Evolutionary conservation across 1,140 invertebrate genomes (phyloP).

Genomic region (Protaetia brevitarsis): DNA sequence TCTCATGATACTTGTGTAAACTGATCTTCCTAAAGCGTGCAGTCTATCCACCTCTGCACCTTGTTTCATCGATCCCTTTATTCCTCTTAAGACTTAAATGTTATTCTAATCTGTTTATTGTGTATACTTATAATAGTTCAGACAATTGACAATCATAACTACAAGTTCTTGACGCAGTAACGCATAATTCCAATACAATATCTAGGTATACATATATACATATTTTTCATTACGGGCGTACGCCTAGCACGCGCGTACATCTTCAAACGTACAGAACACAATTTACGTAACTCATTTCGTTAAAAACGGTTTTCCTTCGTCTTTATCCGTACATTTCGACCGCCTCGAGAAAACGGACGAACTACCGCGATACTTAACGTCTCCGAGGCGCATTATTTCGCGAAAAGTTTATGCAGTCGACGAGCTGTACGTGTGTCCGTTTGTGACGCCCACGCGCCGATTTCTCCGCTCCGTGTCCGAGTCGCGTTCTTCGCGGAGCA

Average conservation of each 20-base stretch:
- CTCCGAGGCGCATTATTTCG: background rate
- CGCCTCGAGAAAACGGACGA: background rate
- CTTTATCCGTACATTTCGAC: background rate
- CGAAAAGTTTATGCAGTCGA: slow-evolving; percentile 9
- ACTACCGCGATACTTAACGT: slow-evolving; percentile 5
- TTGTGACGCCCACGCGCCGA: slow-evolving; percentile 4
- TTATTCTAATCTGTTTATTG: no score
- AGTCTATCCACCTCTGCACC: no score
- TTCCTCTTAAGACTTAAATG: no score
- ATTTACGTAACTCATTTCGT: background rate
- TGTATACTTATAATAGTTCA: no score
- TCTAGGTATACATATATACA: no score
- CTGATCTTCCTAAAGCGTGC: no score
- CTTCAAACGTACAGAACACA: background rate
- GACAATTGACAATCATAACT: no score
- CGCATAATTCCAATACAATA: no score
- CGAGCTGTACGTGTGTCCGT: background rate
- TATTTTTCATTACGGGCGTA: no score
- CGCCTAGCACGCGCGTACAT: background rate
- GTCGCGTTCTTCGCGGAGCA: background rate
- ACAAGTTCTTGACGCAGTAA: no score
- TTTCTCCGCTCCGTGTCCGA: background rate
- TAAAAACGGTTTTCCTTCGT: background rate
- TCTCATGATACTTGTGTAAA: no score
- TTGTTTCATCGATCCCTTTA: no score